Evolutionary conservation across 2,113 vertebrate species (phyloP).

Genomic region (Petrocephalus microphthalmus): DNA sequence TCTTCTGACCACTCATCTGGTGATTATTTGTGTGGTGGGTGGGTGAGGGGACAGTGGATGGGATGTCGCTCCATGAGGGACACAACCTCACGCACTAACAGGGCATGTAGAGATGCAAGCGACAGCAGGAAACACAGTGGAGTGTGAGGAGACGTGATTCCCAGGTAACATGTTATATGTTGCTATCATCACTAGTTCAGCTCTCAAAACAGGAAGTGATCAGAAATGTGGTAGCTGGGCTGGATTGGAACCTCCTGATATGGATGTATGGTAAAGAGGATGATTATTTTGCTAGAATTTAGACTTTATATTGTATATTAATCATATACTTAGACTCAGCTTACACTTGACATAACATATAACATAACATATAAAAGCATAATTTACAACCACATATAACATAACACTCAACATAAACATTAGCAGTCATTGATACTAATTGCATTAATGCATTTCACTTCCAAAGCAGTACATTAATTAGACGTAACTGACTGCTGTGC

Average conservation of each 20-base stretch:
- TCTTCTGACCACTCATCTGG: not conserved
- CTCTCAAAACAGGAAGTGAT: not conserved
- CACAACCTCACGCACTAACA: not conserved
- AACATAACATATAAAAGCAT: not conserved
- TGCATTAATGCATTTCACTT: not conserved
- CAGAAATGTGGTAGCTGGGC: not conserved
- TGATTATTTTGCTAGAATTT: not conserved
- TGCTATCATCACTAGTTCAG: not conserved
- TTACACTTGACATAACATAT: not conserved
- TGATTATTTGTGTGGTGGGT: not conserved
- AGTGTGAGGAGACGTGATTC: not conserved
- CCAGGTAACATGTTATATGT: not conserved
- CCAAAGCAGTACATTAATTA: slow-evolving; percentile 3
- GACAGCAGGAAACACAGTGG: not conserved
- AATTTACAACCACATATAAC: not conserved
- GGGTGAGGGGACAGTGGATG: not conserved
- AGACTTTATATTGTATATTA: not conserved
- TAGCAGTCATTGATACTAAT: not conserved
- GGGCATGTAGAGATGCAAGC: no score
- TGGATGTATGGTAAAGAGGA: not conserved
- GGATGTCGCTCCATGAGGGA: not conserved
- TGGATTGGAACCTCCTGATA: not conserved
- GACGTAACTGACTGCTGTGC: not conserved
- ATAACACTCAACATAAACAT: not conserved
- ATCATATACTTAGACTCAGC: not conserved